Conservation (phyloP, 1,140 invertebrate species). For the Drosophila leontia region DNA sequence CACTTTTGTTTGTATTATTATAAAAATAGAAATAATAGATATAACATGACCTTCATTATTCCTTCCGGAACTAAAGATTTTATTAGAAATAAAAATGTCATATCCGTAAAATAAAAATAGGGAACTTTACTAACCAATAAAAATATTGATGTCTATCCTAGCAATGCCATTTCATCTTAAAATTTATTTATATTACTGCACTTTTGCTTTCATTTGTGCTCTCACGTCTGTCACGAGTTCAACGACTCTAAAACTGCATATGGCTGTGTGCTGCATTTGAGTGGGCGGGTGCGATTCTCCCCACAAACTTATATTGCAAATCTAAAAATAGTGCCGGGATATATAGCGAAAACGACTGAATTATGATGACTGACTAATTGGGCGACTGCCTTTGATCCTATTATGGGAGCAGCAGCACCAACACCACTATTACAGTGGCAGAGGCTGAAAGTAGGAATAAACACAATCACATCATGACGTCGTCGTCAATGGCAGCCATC, state of each 20-base stretch:
- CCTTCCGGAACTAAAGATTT: not conserved
- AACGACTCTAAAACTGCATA: conserved; percentile 42
- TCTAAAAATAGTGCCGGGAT: conserved; percentile 39
- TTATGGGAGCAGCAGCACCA: conserved; percentile 30
- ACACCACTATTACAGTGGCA: not conserved
- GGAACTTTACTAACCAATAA: not conserved
- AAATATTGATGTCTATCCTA: conserved; percentile 2
- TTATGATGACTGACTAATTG: conserved; percentile 52
- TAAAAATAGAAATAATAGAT: not conserved
- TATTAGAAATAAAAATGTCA: not conserved
- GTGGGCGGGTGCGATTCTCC: conserved; percentile 9
- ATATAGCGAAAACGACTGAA: conserved; percentile 10
- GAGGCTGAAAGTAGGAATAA: conserved; percentile 10
- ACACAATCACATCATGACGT: conserved; percentile 66
- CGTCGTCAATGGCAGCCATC: conserved; percentile 49
- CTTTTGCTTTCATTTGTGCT: conserved; percentile 46
- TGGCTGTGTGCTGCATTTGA: conserved; percentile 9
- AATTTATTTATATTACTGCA: conserved; percentile 9
- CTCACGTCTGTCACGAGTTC: conserved; percentile 20
- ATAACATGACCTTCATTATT: not conserved
- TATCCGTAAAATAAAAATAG: not conserved
- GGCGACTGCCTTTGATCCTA: conserved; percentile 55
- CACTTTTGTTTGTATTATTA: not conserved
- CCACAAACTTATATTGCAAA: not conserved
- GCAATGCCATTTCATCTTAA: conserved; percentile 13